A percentile compares a stretch with the other conserved stretches of the same genome.
These are phyloP conservation scores for Brachionus sp. DNA, from an alignment of 1,140 invertebrate genomes.

Conservation along the genomic window DNA sequence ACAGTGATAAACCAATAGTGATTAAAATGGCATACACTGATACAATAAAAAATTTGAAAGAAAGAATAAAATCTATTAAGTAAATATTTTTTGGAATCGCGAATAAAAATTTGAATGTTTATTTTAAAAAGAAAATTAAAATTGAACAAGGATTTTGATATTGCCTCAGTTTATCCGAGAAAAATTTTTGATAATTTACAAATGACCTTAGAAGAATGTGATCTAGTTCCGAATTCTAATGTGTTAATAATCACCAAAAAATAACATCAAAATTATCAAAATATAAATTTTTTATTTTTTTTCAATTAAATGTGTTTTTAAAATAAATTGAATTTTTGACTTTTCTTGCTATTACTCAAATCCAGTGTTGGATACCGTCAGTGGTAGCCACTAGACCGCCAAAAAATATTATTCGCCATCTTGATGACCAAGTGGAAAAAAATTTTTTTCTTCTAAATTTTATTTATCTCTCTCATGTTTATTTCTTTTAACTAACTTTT, in stretches of 20 bases:
- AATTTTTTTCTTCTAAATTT: too few species aligned
- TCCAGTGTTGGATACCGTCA: too few species aligned
- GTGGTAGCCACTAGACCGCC: too few species aligned
- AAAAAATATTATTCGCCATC: too few species aligned
- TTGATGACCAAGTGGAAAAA: too few species aligned
- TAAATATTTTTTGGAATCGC: not conserved
- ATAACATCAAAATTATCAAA: not conserved
- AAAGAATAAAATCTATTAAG: not conserved
- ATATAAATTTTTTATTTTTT: not conserved
- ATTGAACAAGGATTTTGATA: not conserved
- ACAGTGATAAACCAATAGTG: not conserved
- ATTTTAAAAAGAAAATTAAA: not conserved
- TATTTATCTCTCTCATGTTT: too few species aligned
- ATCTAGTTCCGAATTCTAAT: conserved; percentile 19
- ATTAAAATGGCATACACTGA: conserved; percentile 9
- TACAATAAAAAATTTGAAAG: conserved; percentile 16
- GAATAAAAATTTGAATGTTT: not conserved
- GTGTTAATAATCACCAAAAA: conserved; percentile 1
- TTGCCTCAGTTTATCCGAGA: conserved; percentile 8
- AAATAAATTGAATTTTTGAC: not conserved
- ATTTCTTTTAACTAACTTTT: too few species aligned
- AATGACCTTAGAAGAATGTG: conserved; percentile 14
- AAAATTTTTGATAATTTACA: conserved; percentile 32
- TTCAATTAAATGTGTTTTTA: not conserved
- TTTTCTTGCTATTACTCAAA: too few species aligned